Evolutionary conservation across 2,113 vertebrate genomes (phyloP), one percentile per base, ranked within the genome.

Genomic region (Phyllostomus hastatus): DNA sequence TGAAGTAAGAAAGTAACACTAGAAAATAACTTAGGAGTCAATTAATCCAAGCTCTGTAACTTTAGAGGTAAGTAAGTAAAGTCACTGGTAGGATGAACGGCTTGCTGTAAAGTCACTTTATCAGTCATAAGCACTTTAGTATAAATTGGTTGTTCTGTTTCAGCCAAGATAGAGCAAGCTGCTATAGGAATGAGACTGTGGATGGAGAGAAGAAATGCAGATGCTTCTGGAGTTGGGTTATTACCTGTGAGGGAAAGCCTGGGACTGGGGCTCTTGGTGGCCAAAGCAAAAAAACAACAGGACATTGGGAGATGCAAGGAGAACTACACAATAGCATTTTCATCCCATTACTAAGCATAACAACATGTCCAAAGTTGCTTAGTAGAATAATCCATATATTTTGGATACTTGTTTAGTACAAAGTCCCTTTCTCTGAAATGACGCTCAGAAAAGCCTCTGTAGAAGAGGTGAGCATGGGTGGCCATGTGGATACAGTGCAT

Each of bases 11-110:
- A 88, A 79, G 12, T 41, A 17, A 31, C 28, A 11, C 24, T 52
- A 70, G 73, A 82, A 92, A 95, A 67, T 28, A 75, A 87, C 9
- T 35, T 31, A 31, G 35, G 38, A 67, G 76, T 59, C 83, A 41
- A 76, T 69, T 46, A 70, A 24, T 93, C 50, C 43, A 93, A 81
- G 26, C 66, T 67, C 43, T 82, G 80, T 81, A 61, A 50, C 67
- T 87, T 72, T 86, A 86, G 85, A 82, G 38, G 59, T 24, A 90
- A 92, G 66, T 83, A 66, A 86, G 61, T 38, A 20, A 72, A 82
- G 54, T 61, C 64, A 67, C 73, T 52, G n/a, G 73, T 64, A 78
- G 24, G 66, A 61, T 20, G 61, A 92, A 54, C 10, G 38, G 7
- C 31, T 88, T 72, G 38, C 50, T 88, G 1, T 38, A 33, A 61